Evolutionary conservation across 2,797 vertebrate genomes (phyloP), one percentile per base, ranked within the genome.

Genomic region (Sebastes taczanowskii): DNA sequence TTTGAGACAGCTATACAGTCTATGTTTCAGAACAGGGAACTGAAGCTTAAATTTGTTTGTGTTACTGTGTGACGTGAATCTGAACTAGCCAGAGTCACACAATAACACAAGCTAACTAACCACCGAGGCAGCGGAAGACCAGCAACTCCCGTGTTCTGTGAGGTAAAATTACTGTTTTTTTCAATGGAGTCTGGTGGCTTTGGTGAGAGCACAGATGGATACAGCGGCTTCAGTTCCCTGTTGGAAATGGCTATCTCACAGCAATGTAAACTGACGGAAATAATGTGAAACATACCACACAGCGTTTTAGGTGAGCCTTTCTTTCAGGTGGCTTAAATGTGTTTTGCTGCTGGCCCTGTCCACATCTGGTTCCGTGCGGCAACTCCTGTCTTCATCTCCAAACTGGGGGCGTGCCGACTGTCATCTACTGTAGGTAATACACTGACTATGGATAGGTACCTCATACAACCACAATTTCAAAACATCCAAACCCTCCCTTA

Each of bases 341-440:
- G 38, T 42, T 42, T 42, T 42, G 38, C 42, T 46, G 42, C 13
- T 0, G 42, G 42, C 42, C 13, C 14, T 46, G 42, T 46, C 42
- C 0, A 46, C 42, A 46, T 52, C 2, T 52, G 46, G 16, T 52
- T 52, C 46, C 7, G 18, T 20, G 18, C 18, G 18, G 18, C 0
- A 52, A 52, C 46, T 52, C 46, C 18, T 20, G 46, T 52, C 46
- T 52, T 18, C 18, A 0, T 52, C 46, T 52, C 46, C 46, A 52
- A 52, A 0, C 16, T 52, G 0, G 3, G 18, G 0, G 46, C 1
- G 18, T 18, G 16, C 1, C 3, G 46, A 18, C 46, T 18, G 42
- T 46, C 38, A 42, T 42, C 35, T 38, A 38, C 14, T 42, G 38
- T 46, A 14, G 13, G 42, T 16, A 46, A 16, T 46, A 46, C 42